These are phyloP conservation scores for Plusia festucae DNA, from an alignment of 2,888 invertebrate species.

Conservation along the genomic window DNA sequence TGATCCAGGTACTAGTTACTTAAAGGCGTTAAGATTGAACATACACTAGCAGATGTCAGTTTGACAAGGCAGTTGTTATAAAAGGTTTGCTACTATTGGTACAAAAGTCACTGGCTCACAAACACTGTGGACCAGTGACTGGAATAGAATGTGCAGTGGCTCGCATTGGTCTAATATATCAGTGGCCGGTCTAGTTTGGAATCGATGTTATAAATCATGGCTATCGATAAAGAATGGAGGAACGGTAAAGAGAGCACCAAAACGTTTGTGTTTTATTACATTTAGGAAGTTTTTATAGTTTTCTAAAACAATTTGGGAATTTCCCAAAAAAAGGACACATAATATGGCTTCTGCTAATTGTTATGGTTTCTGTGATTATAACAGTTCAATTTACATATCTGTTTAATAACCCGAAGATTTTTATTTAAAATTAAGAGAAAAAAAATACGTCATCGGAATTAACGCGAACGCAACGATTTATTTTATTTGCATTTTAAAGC, in stretches of 20 bases:
- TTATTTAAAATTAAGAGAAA: too few species aligned
- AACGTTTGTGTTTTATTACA: not conserved
- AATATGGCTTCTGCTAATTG: too few species aligned
- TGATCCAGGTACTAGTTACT: too few species aligned
- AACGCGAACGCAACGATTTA: too few species aligned
- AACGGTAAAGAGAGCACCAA: not conserved
- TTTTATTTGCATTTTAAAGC: too few species aligned
- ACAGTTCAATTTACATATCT: too few species aligned
- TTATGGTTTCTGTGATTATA: too few species aligned
- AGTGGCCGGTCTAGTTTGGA: not conserved
- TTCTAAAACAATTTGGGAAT: not conserved
- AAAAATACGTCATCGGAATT: too few species aligned
- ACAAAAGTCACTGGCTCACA: too few species aligned
- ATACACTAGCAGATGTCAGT: constrained; percentile 13
- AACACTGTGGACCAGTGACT: not conserved
- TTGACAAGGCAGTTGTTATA: constrained; percentile 14
- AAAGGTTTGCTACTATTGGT: constrained; percentile 8
- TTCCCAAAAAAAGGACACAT: too few species aligned
- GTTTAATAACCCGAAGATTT: too few species aligned
- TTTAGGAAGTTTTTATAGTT: not conserved
- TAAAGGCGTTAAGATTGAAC: constrained; percentile 1
- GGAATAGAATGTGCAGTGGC: constrained; percentile 1
- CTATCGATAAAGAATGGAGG: not conserved
- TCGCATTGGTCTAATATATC: not conserved
- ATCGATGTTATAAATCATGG: not conserved